Base-by-base conservation (phyloP, 2,113 vertebrate genomes). In the Epinephelus fuscoguttatus region DNA sequence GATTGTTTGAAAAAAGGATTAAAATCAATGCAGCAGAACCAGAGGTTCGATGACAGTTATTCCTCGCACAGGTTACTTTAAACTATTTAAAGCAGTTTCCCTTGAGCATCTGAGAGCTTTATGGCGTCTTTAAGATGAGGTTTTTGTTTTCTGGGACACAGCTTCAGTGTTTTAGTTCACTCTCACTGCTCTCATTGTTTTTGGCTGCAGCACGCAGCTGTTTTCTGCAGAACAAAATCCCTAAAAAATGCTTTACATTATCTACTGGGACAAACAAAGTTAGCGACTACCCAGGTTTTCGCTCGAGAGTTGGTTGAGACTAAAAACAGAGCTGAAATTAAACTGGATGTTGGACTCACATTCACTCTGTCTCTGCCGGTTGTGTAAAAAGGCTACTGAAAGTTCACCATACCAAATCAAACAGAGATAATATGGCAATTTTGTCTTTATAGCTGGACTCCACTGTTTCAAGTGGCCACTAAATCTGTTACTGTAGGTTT, bases 141-240 rank as follows among this genome's bases (percentile, higher is more conserved):
- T 19, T 50, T 66, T 66, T 67, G n/a, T 67, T 49, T 49, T 67
- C 64, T 67, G 45, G 45, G 42, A 14, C n/a, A 14, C 42, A 37
- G 21, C 21, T 66, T 45, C 14, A 14, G 40, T 66, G 61, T n/a
- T 40, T 55, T 21, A 6, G 33, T 63, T 42, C 37, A 52, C 49
- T 52, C 17, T 15, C 4, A 37, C 33, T 37, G 33, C 33, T 37
- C 33, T 37, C 33, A 37, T 37, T 37, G 33, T 37, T 37, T 37
- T 7, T 37, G 33, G 33, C 6, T 37, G 33, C 33, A 45, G 42
- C 42, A 45, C 7, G 11, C 8, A 45, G 8, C 42, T 11, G 42
- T 45, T 45, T 45, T 10, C 42, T 45, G 42, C 42, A 11, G 9
- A 45, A 45, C 9, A 45, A 45, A 45, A 45, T 45, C 42, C 9